These are phyloP conservation scores for Pachycephala philippinensis DNA, from an alignment of 2,113 vertebrate genomes.

Conservation along the genomic window DNA sequence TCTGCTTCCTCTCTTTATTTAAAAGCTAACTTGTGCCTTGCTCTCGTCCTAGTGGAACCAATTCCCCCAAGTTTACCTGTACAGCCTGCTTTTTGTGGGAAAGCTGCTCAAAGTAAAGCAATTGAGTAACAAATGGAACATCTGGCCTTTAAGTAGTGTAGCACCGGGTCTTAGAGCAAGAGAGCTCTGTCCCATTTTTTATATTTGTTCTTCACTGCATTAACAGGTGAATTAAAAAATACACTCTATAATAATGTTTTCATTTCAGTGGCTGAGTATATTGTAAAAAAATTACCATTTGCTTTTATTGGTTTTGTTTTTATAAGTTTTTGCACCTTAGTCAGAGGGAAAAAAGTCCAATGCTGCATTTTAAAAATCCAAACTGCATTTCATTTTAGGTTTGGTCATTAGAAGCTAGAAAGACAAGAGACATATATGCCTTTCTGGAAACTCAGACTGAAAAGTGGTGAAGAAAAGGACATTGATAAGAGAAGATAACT, in stretches of 20 bases:
- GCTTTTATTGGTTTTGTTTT: not conserved
- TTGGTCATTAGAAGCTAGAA: not conserved
- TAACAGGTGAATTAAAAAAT: not conserved
- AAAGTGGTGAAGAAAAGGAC: not conserved
- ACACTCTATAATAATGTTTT: not conserved
- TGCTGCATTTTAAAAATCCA: not conserved
- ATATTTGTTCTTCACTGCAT: not conserved
- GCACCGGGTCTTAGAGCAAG: not conserved
- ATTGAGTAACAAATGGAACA: not conserved
- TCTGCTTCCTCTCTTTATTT: not conserved
- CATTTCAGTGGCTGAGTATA: not conserved
- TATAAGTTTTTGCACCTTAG: not conserved
- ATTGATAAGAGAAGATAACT: not conserved
- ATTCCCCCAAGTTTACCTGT: not conserved
- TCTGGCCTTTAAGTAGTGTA: not conserved
- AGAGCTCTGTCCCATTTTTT: not conserved
- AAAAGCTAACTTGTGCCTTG: not conserved
- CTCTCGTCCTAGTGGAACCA: not conserved
- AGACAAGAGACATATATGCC: not conserved
- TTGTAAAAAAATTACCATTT: not conserved
- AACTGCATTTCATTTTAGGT: not conserved
- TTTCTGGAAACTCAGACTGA: not conserved
- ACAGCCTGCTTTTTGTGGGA: not conserved
- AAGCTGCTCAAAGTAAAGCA: not conserved
- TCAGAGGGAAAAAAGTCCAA: not conserved